Conservation (phyloP, 2,888 invertebrate species). For the Sminthurides aquaticus region DNA sequence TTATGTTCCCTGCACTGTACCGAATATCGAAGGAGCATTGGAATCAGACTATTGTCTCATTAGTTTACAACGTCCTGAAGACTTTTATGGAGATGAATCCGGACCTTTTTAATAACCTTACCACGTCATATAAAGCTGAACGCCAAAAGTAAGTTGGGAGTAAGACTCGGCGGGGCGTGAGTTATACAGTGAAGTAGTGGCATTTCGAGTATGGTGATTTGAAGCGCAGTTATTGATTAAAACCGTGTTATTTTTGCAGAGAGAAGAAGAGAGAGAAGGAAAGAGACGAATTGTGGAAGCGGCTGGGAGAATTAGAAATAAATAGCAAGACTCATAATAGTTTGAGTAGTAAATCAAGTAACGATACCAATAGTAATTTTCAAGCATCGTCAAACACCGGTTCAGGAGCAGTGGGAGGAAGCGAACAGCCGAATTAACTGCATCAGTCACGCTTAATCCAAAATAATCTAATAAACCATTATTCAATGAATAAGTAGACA, state of each 20-base stretch:
- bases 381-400: constrained; percentile 8
- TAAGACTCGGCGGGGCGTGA: no score
- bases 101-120: constrained; percentile 97
- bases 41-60: constrained; percentile 99
- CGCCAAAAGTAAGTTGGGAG: constrained; percentile 90
- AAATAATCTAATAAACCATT: constrained; percentile 12
- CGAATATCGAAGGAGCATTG: constrained; percentile 99
- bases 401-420: constrained; percentile 14
- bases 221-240: no score
- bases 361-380: constrained; percentile 21
- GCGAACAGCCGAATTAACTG: constrained; percentile 18
- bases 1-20: constrained; percentile 99
- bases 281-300: constrained; percentile 96
- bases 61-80: constrained; percentile 99
- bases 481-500: background rate
- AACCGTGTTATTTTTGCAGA: no score
- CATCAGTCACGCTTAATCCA: constrained; percentile 20
- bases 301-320: constrained; percentile 80
- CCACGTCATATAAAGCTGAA: constrained; percentile 97
- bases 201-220: no score
- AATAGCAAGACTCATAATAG: constrained; percentile 19
- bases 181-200: background rate
- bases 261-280: constrained; percentile 94
- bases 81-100: constrained; percentile 99
- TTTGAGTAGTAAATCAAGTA: constrained; percentile 16